Percentiles rank a stretch among this genome's conserved stretches.
Evolutionary conservation across 2,113 vertebrate species (phyloP).

Genomic region (Spea bombifrons): DNA sequence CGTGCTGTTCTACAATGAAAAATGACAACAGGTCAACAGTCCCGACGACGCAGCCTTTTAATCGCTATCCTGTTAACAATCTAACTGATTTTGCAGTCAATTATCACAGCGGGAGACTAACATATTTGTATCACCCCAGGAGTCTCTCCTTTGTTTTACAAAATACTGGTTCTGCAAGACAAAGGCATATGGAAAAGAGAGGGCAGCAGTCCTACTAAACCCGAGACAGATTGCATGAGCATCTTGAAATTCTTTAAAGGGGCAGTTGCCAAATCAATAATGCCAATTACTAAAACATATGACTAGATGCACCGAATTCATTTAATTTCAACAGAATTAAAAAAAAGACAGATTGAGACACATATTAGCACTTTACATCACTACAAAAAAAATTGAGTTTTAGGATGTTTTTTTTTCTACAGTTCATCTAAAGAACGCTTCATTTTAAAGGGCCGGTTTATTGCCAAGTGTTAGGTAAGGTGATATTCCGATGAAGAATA

Average conservation of each 20-base stretch:
- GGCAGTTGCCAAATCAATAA: constrained; percentile 37
- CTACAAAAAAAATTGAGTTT: neutral
- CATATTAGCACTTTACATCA: neutral
- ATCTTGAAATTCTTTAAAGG: constrained; percentile 2
- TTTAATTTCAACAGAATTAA: constrained; percentile 1
- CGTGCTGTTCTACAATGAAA: neutral
- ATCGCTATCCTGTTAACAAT: constrained; percentile 33
- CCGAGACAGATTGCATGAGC: constrained; percentile 13
- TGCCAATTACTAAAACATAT: constrained; percentile 1
- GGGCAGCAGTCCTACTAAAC: neutral
- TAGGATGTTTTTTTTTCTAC: neutral
- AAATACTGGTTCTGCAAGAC: constrained; percentile 15
- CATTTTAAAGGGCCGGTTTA: neutral
- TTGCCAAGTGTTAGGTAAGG: constrained; percentile 25
- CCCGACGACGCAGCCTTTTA: neutral
- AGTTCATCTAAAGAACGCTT: constrained; percentile 16
- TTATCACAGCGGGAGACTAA: constrained; percentile 28
- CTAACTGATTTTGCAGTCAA: constrained; percentile 32
- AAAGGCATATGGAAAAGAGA: constrained; percentile 9
- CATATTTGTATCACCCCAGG: constrained; percentile 12
- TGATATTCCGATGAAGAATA: neutral
- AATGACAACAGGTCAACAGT: constrained; percentile 16
- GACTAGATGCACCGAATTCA: constrained; percentile 24
- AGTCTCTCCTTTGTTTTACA: constrained; percentile 36
- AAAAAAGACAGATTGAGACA: neutral